Base-by-base conservation (phyloP, 2,797 vertebrate genomes). In the Falco peregrinus region DNA sequence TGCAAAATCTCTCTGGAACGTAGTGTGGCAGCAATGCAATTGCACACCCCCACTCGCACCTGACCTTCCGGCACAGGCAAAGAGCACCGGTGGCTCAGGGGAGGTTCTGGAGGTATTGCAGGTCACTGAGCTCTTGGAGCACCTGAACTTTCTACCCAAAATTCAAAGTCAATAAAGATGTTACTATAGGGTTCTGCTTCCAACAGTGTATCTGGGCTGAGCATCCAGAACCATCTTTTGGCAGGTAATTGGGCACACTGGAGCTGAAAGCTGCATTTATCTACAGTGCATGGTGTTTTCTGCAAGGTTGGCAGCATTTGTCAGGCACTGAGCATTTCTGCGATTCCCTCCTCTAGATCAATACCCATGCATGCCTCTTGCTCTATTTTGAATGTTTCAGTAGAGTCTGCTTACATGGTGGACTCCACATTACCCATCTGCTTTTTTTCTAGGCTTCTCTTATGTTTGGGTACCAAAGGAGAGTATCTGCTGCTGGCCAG, bases 1-100 rank as follows among this genome's bases (percentile, higher is more conserved):
- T 93, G 91, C 65, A 57, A 97, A 97, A 96, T 96, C 95, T n/a
- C 83, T 53, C 79, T 64, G 91, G 95, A 95, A 95, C 35, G 31
- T 39, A 45, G 31, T 26, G 79, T 0, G 0, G 90, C 85, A 93
- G 94, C 92, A 50, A 53, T 22, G 64, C 41, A 45, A n/a, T 5
- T 11, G 51, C 63, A 54, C 69, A 54, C 10, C 64, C 70, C 35
- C 13, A 5, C 67, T 31, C 2, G 0, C 4, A n/a, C 48, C 64
- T 24, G 7, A 33, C 43, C 79, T 76, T 53, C 41, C 45, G 3
- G 14, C 57, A 45, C 10, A 13, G 43, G 15, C 80, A 53, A 28
- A 45, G 60, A 78, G 22, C 84, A 68, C 37, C 1, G 0, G 17
- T 20, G 71, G 15, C 59, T 51, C 1, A 0, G 25, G 47, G 48